Conservation (phyloP, 23 tunicate species). For the Halocynthia aurantium region DNA sequence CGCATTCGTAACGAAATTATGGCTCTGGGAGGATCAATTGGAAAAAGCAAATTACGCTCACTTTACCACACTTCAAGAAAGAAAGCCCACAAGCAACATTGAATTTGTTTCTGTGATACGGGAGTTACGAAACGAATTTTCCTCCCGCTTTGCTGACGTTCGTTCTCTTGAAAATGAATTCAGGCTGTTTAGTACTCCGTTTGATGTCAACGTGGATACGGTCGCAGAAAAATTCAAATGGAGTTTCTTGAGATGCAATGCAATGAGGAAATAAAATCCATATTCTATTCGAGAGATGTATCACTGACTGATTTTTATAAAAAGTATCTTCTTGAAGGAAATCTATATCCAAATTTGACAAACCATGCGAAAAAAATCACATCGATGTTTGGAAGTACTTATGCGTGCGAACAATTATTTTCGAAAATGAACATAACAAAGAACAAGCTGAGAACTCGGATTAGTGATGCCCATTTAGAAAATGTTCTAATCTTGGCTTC, state of each 20-base stretch:
- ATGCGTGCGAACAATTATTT: too few relatives aligned
- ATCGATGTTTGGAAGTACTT: too few relatives aligned
- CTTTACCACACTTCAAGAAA: slow-evolving; percentile 42
- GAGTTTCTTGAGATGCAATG: slow-evolving; percentile 59
- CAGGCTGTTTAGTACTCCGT: slow-evolving; percentile 47
- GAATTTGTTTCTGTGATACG: slow-evolving; percentile 40
- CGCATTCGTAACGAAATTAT: slow-evolving; percentile 64
- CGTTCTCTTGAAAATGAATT: slow-evolving; percentile 50
- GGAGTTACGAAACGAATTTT: slow-evolving; percentile 45
- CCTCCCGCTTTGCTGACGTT: slow-evolving; percentile 44
- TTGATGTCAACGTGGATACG: slow-evolving; percentile 31
- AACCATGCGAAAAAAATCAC: too few relatives aligned
- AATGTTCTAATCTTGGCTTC: too few relatives aligned
- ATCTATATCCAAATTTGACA: too few relatives aligned
- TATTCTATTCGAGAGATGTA: slow-evolving; percentile 30
- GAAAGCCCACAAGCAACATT: slow-evolving; percentile 35
- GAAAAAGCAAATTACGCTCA: slow-evolving; percentile 46
- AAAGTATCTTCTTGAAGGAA: too few relatives aligned
- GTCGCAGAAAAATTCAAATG: slow-evolving; percentile 51
- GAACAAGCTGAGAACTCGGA: too few relatives aligned
- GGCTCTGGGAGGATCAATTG: slow-evolving; percentile 60
- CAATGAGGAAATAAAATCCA: slow-evolving; percentile 35
- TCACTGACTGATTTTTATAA: slow-evolving; percentile 52
- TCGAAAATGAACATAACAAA: too few relatives aligned
- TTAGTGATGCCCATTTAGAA: too few relatives aligned